Base-by-base conservation (phyloP, 1,140 invertebrate species). In the Dreissena rostriformis region DNA sequence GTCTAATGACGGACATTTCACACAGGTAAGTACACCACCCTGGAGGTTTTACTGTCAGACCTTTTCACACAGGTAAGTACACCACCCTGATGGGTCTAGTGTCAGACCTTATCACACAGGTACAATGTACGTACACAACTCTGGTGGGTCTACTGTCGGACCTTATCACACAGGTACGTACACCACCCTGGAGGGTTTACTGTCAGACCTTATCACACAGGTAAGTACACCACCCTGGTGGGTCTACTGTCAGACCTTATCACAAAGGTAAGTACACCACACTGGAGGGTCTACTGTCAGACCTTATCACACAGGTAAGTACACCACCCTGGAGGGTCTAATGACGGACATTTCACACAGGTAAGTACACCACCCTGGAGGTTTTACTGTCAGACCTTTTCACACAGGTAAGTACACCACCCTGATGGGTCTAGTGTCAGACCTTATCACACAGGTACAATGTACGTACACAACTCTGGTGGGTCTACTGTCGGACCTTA, bases 281-380 rank as follows among this genome's bases (percentile, higher is more conserved):
- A 2, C 74, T 52, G 24, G 17, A 24, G 12, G 57, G 2, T 11
- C 57, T n/a, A 6, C 17, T 61, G 57, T 5, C 22, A 61, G 2
- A 5, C 57, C 22, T 61, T 24, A 61, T 24, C 2, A 61, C 22
- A 12, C 6, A 61, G 57, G 22, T 61, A 5, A 39, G 39, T 39
- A 39, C 39, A 39, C 39, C 39, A 39, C 8, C 90, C 99, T 57
- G 97, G 99, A 1, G 94, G 99, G 72, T 96, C 97, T 90, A 96
- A 97, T 24, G 97, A 97, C 0, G 95, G 97, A 0, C 95, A 96
- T 49, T 96, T 17, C 93, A 99, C 19, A 97, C 97, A 19, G 98
- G 98, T 5, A 96, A 97, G 57, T 99, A 99, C 93, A 98, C 98
- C 5, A 99, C 99, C 0, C 94, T 99, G 0, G 99, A 99, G 95